Percentiles rank a stretch among this genome's conserved stretches.
Conservation (phyloP, 2,888 invertebrate species). For the Protonemura montana region DNA sequence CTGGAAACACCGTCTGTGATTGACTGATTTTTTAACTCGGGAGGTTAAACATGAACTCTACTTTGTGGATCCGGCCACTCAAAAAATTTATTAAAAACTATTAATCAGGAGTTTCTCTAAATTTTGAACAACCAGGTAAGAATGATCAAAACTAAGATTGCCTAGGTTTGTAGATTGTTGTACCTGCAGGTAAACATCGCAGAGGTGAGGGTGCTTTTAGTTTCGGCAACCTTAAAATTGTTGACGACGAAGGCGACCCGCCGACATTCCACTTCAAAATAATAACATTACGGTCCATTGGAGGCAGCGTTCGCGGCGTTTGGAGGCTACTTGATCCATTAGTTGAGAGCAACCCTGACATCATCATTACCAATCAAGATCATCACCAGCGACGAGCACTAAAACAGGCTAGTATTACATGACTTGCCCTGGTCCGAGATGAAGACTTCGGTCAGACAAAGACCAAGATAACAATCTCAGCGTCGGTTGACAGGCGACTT, state of each 20-base stretch:
- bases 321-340: background rate
- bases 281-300: background rate
- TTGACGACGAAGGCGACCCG: background rate
- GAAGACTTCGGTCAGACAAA: background rate
- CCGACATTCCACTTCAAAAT: background rate
- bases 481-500: background rate
- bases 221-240: background rate
- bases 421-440: background rate
- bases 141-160: no score
- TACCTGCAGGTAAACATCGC: no score
- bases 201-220: no score
- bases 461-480: background rate
- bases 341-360: background rate
- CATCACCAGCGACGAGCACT: background rate
- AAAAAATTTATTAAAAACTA: no score
- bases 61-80: no score
- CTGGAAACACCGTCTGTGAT: no score
- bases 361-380: slow-evolving; percentile 12
- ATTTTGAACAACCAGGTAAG: no score
- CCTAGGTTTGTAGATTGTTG: no score
- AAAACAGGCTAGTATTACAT: background rate
- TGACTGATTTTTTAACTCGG: no score
- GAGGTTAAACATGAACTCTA: no score
- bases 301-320: background rate
- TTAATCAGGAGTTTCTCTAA: no score